A percentile compares a stretch with the other conserved stretches of the same genome.
These are phyloP conservation scores for Macrobrachium nipponense DNA, from an alignment of 1,140 invertebrate genomes.

Conservation along the genomic window DNA sequence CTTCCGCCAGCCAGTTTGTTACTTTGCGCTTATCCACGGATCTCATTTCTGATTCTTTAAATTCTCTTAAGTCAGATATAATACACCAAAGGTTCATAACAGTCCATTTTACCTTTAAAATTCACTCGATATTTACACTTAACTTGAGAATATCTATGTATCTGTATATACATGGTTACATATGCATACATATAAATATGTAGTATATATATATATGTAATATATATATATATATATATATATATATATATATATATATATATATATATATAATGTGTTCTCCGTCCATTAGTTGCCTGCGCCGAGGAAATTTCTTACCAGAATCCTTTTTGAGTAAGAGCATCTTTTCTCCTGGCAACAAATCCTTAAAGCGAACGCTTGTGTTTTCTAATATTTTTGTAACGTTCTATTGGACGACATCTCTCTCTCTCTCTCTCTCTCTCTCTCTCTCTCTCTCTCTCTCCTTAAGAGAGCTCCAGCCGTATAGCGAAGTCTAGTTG, in stretches of 20 bases:
- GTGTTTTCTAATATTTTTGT: not conserved
- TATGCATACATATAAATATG: slow-evolving; percentile 13
- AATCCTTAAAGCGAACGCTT: not conserved
- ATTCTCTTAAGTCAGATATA: too few species aligned
- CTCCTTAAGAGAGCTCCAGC: too few species aligned
- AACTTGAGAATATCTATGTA: not conserved
- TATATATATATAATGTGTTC: not conserved
- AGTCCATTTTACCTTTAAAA: too few species aligned
- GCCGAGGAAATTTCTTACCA: too few species aligned
- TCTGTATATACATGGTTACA: not conserved
- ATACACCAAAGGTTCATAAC: too few species aligned
- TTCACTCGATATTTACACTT: too few species aligned
- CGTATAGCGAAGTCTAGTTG: too few species aligned
- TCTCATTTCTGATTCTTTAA: too few species aligned
- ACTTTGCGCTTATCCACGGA: too few species aligned
- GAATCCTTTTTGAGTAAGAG: too few species aligned
- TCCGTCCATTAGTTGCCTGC: too few species aligned
- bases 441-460: slow-evolving; percentile 13
- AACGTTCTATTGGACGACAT: not conserved
- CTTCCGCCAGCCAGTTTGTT: too few species aligned
- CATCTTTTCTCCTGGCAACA: not conserved
- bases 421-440: slow-evolving; percentile 17
- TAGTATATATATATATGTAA: slow-evolving; percentile 13
- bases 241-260: not conserved
- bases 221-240: not conserved